Evolutionary conservation across 2,797 vertebrate species (phyloP), one percentile per base, ranked within the genome.

Genomic region (Siniperca undulata): DNA sequence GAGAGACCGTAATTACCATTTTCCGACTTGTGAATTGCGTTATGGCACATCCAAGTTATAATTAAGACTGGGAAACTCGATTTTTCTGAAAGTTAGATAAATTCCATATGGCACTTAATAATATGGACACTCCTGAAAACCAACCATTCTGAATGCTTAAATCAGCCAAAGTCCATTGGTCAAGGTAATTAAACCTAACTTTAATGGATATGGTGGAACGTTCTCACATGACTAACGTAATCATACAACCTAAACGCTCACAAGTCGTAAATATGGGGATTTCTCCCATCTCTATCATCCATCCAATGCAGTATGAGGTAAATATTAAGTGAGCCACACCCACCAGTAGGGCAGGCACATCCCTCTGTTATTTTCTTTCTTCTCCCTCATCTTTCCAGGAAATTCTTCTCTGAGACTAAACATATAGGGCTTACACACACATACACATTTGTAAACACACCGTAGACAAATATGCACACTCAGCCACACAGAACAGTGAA

Each of bases 401-500:
- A 83, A 62, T 70, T 34, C 36, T 9, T 44, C 24, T 8, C 0
- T 55, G 46, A 62, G 22, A 74, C 36, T 59, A 55, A 67, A 46
- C 24, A 9, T 34, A 12, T 14, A 42, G 14, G 5, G 13, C 62
- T 19, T 14, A 16, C 5, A n/a, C 17, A 30, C 10, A 17, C 16
- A 40, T 24, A 48, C 27, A 59, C 27, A 36, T 19, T 44, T 58
- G 30, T 77, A 30, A 62, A 36, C 19, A 58, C 42, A 67, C 30
- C 17, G 6, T 36, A 65, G 19, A 48, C 64, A 48, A 55, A 72
- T 70, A 48, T 55, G 48, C 46, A 67, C 74, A 46, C 20, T 70
- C 70, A 78, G 56, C 65, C 48, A 75, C 44, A 56, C 44, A 67
- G 36, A 78, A 59, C 34, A 74, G 53, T 5, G 66, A 73, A 89